These are phyloP conservation scores for Cecropterus lyciades DNA, from an alignment of 1,140 invertebrate genomes.

Conservation along the genomic window DNA sequence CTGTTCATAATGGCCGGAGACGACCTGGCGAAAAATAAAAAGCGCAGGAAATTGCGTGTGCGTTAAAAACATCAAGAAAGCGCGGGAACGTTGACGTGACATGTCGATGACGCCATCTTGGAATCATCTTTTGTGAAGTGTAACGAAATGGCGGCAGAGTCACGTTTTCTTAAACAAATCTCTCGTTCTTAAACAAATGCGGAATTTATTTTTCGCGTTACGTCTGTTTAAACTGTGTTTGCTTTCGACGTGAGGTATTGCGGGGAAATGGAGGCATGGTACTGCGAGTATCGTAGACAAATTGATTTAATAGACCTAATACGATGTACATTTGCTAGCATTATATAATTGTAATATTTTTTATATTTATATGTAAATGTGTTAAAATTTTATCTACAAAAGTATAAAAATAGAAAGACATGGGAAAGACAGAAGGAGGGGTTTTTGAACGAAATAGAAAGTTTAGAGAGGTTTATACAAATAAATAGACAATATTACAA, in stretches of 20 bases:
- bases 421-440: too few species aligned
- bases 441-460: too few species aligned
- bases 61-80: conserved; percentile 45
- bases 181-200: conserved; percentile 31
- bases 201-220: conserved; percentile 49
- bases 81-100: conserved; percentile 54
- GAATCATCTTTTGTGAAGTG: conserved; percentile 56
- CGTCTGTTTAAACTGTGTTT: conserved; percentile 42
- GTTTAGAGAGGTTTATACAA: too few species aligned
- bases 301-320: too few species aligned
- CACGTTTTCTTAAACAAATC: conserved; percentile 69
- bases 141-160: conserved; percentile 58
- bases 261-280: conserved; percentile 20
- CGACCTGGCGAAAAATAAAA: conserved; percentile 57
- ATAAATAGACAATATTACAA: too few species aligned
- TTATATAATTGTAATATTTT: too few species aligned
- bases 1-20: conserved; percentile 47
- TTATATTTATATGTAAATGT: too few species aligned
- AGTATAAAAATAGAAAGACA: too few species aligned
- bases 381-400: too few species aligned
- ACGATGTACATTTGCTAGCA: too few species aligned
- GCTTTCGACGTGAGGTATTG: conserved; percentile 34
- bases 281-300: too few species aligned
- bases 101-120: conserved; percentile 56
- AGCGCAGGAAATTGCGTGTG: conserved; percentile 65